A percentile compares a stretch with the other conserved stretches of the same genome.
phyloP scores from a whole-genome alignment of 2,888 invertebrate species.

The Patella caerulea region DNA sequence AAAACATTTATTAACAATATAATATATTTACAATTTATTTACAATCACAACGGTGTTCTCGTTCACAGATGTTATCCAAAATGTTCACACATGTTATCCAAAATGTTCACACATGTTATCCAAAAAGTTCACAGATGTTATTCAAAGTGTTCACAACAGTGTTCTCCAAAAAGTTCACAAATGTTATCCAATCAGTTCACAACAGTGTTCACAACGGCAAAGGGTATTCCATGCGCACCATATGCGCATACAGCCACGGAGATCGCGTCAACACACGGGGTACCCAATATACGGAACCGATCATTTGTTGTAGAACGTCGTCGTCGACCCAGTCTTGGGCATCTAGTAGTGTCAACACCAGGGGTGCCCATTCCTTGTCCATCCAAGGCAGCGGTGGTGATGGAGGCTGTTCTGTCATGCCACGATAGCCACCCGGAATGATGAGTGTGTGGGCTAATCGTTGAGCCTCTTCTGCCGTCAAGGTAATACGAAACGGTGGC shows the following conservation, averaged over 20 bases:
- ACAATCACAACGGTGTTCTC: no score
- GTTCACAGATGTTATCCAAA: not conserved
- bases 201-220: not conserved
- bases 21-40: no score
- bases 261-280: not conserved
- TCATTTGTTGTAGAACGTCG: not conserved
- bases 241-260: not conserved
- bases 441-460: not conserved
- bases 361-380: not conserved
- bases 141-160: no score
- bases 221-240: not conserved
- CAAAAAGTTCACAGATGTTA: no score
- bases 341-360: not conserved
- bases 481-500: no score
- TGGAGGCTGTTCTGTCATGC: not conserved
- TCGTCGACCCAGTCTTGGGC: not conserved
- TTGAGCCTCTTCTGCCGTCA: no score
- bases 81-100: not conserved
- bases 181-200: no score
- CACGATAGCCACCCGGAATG: not conserved
- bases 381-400: not conserved
- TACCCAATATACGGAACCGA: not conserved
- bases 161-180: no score
- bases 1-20: no score
- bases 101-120: not conserved